These are phyloP conservation scores for Orius insidiosus DNA, from an alignment of 1,140 invertebrate genomes.

Conservation along the genomic window DNA sequence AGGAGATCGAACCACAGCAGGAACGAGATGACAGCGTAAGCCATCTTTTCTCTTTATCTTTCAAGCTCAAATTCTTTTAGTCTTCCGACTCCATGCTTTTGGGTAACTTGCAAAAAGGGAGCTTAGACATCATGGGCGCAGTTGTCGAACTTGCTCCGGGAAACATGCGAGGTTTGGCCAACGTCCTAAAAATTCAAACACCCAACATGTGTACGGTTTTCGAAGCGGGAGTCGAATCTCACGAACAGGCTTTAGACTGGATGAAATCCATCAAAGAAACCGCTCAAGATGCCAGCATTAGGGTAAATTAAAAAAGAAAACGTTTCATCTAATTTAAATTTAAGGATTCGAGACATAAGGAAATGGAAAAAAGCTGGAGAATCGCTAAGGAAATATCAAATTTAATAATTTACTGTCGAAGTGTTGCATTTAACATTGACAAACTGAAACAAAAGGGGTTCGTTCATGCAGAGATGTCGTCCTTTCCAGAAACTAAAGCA, in stretches of 20 bases:
- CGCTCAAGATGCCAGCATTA: slow-evolving; percentile 56
- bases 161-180: slow-evolving; percentile 30
- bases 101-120: slow-evolving; percentile 65
- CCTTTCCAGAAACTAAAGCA: slow-evolving; percentile 88
- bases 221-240: slow-evolving; percentile 49
- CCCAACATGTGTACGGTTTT: slow-evolving; percentile 54
- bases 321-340: slow-evolving; percentile 9
- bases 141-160: slow-evolving; percentile 51
- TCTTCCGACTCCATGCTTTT: slow-evolving; percentile 44
- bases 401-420: slow-evolving; percentile 87
- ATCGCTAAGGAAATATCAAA: slow-evolving; percentile 94
- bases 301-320: slow-evolving; percentile 27
- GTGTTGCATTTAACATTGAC: slow-evolving; percentile 65
- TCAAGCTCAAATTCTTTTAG: slow-evolving; percentile 21
- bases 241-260: slow-evolving; percentile 76
- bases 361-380: slow-evolving; percentile 72
- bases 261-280: slow-evolving; percentile 66
- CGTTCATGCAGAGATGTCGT: slow-evolving; percentile 80
- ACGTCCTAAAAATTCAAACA: slow-evolving; percentile 58
- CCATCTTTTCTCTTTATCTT: slow-evolving; percentile 12
- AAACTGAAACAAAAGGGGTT: slow-evolving; percentile 43
- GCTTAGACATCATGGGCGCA: slow-evolving; percentile 69
- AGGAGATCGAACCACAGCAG: slow-evolving; percentile 64
- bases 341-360: slow-evolving; percentile 56
- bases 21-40: slow-evolving; percentile 35